Conservation (phyloP, 2,113 vertebrate species). For the Pycnonotus jocosus region DNA sequence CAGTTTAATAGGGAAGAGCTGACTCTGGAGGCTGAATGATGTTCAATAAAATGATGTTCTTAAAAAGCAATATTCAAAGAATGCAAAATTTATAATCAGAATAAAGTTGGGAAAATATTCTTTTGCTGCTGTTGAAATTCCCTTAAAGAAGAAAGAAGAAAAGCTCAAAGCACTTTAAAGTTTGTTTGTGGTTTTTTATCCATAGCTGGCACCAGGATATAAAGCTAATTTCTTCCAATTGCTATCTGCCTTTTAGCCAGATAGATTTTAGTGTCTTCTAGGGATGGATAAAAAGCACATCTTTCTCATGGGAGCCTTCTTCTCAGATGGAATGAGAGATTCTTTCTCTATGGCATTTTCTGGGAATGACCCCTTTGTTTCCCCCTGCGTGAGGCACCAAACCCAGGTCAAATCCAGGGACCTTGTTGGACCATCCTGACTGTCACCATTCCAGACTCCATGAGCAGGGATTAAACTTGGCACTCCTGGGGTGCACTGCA, state of each 20-base stretch:
- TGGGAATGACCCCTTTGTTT: not conserved
- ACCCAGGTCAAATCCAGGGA: not conserved
- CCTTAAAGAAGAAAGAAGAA: not conserved
- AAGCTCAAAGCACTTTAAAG: not conserved
- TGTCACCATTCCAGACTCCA: not conserved
- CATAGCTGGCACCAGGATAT: not conserved
- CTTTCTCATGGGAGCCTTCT: not conserved
- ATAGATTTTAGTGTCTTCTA: not conserved
- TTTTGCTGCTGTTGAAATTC: not conserved
- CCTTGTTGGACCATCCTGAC: not conserved
- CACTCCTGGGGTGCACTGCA: not conserved
- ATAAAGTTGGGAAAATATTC: not conserved
- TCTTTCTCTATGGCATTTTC: not conserved
- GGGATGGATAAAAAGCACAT: not conserved
- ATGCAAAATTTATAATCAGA: not conserved
- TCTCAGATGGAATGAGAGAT: not conserved
- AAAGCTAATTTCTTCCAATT: conserved; percentile 39
- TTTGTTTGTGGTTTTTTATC: not conserved
- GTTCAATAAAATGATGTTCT: not conserved
- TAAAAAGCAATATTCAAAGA: not conserved
- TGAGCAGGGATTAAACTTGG: not conserved
- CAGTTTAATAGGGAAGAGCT: not conserved
- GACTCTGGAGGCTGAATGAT: not conserved
- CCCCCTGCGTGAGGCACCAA: fast-evolving
- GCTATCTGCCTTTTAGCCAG: not conserved